Conservation (phyloP, 2,797 vertebrate species). For the Periophthalmus magnuspinnatus region DNA sequence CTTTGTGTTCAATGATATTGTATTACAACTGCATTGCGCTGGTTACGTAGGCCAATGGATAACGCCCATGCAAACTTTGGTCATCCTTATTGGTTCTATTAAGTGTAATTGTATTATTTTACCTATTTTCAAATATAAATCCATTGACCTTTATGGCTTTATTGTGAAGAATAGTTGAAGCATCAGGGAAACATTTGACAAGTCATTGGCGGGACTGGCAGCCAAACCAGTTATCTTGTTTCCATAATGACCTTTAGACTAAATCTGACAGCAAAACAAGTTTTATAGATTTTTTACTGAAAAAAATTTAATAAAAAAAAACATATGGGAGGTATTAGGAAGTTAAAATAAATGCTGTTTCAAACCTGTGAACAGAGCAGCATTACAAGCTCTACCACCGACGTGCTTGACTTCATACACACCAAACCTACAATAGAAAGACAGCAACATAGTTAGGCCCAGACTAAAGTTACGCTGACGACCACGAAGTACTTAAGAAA, state of each 20-base stretch:
- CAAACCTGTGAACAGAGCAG: slow-evolving; percentile 97
- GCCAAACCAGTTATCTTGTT: not conserved
- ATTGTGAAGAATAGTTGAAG: not conserved
- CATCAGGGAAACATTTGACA: not conserved
- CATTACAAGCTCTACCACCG: slow-evolving; percentile 97
- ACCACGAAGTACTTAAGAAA: slow-evolving; percentile 12
- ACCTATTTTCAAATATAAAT: not conserved
- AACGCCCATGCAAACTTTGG: not conserved
- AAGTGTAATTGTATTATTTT: not conserved
- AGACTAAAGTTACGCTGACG: slow-evolving; percentile 16
- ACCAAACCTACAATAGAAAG: slow-evolving; percentile 84
- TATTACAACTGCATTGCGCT: slow-evolving; percentile 62
- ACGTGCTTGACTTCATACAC: slow-evolving; percentile 98
- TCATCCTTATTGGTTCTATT: not conserved
- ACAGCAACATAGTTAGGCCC: slow-evolving; percentile 60
- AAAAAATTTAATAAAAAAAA: no score
- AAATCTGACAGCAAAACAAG: not conserved
- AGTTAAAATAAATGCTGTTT: slow-evolving; percentile 1
- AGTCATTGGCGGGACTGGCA: not conserved
- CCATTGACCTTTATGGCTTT: not conserved
- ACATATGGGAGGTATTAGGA: not conserved
- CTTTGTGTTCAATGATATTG: slow-evolving; percentile 36
- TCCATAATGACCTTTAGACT: not conserved
- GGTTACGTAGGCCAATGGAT: slow-evolving; percentile 12
- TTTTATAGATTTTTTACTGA: not conserved